phyloP scores from a whole-genome alignment of 2,113 vertebrate species.

The Cryptomyrus ogoouensis region DNA sequence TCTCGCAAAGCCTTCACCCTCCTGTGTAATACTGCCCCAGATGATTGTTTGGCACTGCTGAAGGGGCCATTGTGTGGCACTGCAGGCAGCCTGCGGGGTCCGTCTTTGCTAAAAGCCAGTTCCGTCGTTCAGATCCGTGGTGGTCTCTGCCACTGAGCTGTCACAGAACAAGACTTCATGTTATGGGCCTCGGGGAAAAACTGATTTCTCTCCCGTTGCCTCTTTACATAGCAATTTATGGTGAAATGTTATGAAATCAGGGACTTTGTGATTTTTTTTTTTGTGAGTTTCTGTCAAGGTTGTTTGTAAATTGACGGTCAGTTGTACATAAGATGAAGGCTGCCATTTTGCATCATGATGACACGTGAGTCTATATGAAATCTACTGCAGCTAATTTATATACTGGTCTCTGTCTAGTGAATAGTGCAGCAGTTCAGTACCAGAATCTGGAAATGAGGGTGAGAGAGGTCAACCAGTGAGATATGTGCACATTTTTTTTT shows the following conservation, averaged over 20 bases:
- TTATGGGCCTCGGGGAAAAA: not conserved
- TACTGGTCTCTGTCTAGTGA: not conserved
- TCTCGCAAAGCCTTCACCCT: not conserved
- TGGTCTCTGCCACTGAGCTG: not conserved
- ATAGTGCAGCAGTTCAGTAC: not conserved
- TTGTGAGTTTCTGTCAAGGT: not conserved
- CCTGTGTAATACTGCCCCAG: constrained; percentile 2
- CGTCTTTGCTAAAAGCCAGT: not conserved
- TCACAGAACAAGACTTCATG: not conserved
- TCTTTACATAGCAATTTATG: not conserved
- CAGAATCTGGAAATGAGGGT: not conserved
- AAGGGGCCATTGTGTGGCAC: not conserved
- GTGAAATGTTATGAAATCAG: not conserved
- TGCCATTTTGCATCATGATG: not conserved
- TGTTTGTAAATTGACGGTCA: not conserved
- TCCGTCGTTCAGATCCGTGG: not conserved
- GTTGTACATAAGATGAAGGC: not conserved
- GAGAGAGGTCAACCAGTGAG: not conserved
- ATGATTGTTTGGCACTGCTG: not conserved
- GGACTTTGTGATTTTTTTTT: not conserved
- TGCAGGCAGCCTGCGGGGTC: not conserved
- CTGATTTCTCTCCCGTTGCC: not conserved
- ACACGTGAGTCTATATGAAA: not conserved
- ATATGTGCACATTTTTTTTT: not conserved
- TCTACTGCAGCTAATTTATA: not conserved